Conservation (phyloP, 2,113 vertebrate genomes). For the Coryphaenoides rupestris region DNA sequence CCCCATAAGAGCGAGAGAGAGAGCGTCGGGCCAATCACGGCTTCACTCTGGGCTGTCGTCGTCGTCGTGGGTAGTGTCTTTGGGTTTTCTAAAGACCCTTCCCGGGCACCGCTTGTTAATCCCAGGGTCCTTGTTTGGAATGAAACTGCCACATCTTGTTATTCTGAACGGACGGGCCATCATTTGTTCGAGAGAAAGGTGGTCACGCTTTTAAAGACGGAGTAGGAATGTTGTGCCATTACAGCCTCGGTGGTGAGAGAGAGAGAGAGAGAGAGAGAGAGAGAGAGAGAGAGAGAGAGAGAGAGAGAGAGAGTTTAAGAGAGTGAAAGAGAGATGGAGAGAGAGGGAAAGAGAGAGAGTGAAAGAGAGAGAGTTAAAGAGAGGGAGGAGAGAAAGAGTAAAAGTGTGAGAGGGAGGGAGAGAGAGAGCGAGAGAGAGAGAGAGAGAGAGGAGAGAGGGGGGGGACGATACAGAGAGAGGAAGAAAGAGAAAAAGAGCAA, state of each 20-base stretch:
- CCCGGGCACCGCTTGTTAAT: slow-evolving; percentile 57
- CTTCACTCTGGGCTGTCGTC: slow-evolving; percentile 18
- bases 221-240: neutral
- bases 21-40: slow-evolving; percentile 52
- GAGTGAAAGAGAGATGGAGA: neutral
- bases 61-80: slow-evolving; percentile 21
- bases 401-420: too few relatives aligned
- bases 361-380: neutral
- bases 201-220: neutral
- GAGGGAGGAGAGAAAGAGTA: neutral
- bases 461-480: too few relatives aligned
- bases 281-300: too few relatives aligned
- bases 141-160: slow-evolving; percentile 64
- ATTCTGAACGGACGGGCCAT: slow-evolving; percentile 50
- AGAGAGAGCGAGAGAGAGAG: neutral
- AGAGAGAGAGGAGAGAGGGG: neutral
- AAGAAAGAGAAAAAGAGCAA: neutral
- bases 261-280: too few relatives aligned
- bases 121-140: slow-evolving; percentile 59
- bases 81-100: slow-evolving; percentile 55
- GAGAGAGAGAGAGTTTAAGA: too few relatives aligned
- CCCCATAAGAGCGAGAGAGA: slow-evolving; percentile 14
- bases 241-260: neutral
- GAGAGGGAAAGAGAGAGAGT: neutral
- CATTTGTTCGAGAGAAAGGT: slow-evolving; percentile 43